Conservation (phyloP, 2,113 vertebrate genomes). For the Rhombomys opimus region DNA sequence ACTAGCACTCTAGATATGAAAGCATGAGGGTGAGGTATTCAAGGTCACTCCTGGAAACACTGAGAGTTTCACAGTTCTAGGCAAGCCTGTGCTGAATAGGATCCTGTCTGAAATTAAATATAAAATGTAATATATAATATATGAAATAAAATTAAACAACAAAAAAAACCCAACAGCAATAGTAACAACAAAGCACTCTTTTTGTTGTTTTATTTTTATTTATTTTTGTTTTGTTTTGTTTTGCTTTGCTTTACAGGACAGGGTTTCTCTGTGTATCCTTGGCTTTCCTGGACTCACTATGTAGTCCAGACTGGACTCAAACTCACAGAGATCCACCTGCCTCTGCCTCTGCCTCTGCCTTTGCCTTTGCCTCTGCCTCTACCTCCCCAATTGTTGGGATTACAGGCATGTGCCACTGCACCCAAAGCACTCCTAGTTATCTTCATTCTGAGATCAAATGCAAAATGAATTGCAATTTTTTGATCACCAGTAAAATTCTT, state of each 20-base stretch:
- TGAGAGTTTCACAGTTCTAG: background rate
- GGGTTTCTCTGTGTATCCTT: too few species aligned
- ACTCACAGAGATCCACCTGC: too few species aligned
- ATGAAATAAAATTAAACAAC: background rate
- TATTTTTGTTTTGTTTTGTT: too few species aligned
- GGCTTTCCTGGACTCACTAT: too few species aligned
- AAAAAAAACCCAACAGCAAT: background rate
- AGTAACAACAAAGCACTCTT: background rate
- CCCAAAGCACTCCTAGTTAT: background rate
- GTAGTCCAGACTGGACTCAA: too few species aligned
- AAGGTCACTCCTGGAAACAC: background rate
- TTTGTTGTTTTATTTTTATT: too few species aligned
- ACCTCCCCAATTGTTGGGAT: too few species aligned
- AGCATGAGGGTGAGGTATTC: too few species aligned
- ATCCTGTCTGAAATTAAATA: background rate
- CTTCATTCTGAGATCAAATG: background rate
- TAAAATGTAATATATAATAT: background rate
- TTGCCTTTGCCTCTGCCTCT: too few species aligned
- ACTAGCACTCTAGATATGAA: background rate
- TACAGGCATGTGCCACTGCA: too few species aligned
- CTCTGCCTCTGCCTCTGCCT: too few species aligned
- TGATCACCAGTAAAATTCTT: conserved; percentile 26
- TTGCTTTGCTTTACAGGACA: too few species aligned
- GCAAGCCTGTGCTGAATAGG: background rate
- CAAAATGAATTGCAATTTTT: conserved; percentile 27